phyloP scores from a whole-genome alignment of 2,888 invertebrate species.

The Euproctis similis region DNA sequence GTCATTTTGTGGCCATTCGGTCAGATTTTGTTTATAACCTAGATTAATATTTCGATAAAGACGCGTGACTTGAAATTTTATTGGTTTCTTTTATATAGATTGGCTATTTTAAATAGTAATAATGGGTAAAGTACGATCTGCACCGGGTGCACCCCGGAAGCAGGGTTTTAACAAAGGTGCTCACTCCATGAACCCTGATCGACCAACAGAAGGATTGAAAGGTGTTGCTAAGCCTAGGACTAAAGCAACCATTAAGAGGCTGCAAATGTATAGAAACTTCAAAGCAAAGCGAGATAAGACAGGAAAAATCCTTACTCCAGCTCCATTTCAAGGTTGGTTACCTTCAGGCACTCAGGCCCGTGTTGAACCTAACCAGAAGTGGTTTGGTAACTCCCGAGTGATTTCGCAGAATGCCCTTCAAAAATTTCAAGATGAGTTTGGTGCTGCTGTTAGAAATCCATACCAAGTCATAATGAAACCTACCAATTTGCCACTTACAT shows the following conservation, averaged over 20 bases:
- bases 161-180: conserved; percentile 89
- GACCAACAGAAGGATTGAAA: conserved; percentile 84
- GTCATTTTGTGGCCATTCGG: background rate
- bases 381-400: conserved; percentile 99
- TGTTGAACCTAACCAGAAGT: conserved; percentile 97
- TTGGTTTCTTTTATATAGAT: no score
- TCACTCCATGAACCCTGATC: conserved; percentile 97
- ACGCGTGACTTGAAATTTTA: no score
- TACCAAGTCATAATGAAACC: conserved; percentile 98
- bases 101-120: conserved; percentile 8
- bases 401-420: conserved; percentile 93
- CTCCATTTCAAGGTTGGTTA: conserved; percentile 95
- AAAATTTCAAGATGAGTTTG: conserved; percentile 95
- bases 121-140: conserved; percentile 87
- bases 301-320: conserved; percentile 94
- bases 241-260: conserved; percentile 94
- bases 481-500: conserved; percentile 93
- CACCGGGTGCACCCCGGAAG: conserved; percentile 84
- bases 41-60: no score
- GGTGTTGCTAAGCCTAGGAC: conserved; percentile 91
- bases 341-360: conserved; percentile 93
- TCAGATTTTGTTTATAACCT: no score
- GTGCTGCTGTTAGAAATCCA: conserved; percentile 94
- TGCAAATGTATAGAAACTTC: conserved; percentile 99
- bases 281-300: conserved; percentile 93